Evolutionary conservation across 1,140 invertebrate species (phyloP).

Genomic region (Batillaria attramentaria): DNA sequence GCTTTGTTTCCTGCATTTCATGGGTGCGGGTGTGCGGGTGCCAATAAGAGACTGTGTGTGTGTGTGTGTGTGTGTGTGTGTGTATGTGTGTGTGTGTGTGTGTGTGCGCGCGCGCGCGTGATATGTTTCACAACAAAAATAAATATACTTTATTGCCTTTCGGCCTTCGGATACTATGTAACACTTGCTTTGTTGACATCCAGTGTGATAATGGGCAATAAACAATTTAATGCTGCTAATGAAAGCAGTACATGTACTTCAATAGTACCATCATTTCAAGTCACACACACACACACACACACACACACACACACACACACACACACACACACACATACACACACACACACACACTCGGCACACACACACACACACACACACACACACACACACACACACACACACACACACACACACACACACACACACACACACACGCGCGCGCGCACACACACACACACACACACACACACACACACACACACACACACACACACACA

Average conservation of each 20-base stretch:
- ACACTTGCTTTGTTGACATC: background rate
- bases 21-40: background rate
- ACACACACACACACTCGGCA: background rate
- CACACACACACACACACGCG: background rate
- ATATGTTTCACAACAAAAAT: background rate
- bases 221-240: background rate
- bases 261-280: background rate
- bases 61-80: background rate
- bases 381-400: slow-evolving; percentile 2
- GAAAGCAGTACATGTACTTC: background rate
- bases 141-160: background rate
- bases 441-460: background rate
- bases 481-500: slow-evolving; percentile 2
- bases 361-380: slow-evolving; percentile 2
- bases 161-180: background rate
- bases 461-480: slow-evolving; percentile 2
- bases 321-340: background rate
- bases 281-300: background rate
- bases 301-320: slow-evolving; percentile 2
- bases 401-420: background rate
- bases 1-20: too few relatives aligned
- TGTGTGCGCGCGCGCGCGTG: background rate
- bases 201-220: background rate
- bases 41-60: background rate
- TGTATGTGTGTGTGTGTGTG: background rate